Evolutionary conservation across 2,888 invertebrate species (phyloP).

Genomic region (Pristionchus arcanus): DNA sequence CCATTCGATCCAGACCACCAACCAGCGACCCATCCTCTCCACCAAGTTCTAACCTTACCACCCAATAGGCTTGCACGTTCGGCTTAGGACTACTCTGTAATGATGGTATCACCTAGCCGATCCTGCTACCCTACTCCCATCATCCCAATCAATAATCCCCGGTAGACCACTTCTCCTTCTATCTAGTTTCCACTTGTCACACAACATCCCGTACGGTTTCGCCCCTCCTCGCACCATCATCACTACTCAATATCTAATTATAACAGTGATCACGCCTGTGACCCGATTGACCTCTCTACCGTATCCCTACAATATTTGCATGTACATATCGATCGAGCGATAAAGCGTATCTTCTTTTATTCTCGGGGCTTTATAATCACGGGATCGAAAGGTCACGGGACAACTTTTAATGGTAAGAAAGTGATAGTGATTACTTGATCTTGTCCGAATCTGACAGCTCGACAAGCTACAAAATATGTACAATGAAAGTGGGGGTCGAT

Average conservation of each 20-base stretch:
- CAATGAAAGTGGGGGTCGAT: conserved; percentile 4
- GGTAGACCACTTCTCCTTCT: not conserved
- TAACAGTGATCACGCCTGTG: conserved; percentile 38
- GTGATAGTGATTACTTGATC: not conserved
- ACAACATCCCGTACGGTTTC: conserved; percentile 27
- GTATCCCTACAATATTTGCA: not conserved
- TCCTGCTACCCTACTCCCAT: too few relatives aligned
- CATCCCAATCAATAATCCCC: conserved; percentile 11
- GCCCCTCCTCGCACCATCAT: not conserved
- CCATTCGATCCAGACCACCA: not conserved
- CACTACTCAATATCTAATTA: conserved; percentile 25
- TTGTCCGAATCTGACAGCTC: not conserved
- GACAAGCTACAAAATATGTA: conserved; percentile 36
- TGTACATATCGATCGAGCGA: conserved; percentile 45
- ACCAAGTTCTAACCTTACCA: conserved; percentile 50
- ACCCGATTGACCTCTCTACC: conserved; percentile 48
- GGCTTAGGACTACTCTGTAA: too few relatives aligned
- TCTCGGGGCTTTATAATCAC: conserved; percentile 4
- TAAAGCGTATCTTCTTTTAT: conserved; percentile 29
- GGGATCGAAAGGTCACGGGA: not conserved
- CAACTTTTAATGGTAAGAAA: conserved; percentile 6
- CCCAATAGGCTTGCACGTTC: too few relatives aligned
- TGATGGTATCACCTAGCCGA: too few relatives aligned
- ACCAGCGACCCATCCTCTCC: conserved; percentile 32
- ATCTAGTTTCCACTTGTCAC: not conserved